Percentiles rank a stretch among this genome's conserved stretches.
Evolutionary conservation across 2,888 invertebrate species (phyloP).

Genomic region (Diabrotica balteata): DNA sequence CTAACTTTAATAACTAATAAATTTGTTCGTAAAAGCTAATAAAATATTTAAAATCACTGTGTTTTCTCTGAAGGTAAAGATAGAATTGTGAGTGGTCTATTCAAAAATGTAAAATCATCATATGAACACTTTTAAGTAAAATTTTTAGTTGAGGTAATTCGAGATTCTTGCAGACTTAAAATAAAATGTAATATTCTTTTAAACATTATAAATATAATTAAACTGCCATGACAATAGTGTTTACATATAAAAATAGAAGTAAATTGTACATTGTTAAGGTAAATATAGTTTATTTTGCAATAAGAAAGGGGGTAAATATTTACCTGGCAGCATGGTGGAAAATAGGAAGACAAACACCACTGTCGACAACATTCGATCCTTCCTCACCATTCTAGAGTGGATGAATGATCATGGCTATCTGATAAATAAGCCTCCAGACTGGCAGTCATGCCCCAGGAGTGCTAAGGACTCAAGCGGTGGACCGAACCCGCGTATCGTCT

Average conservation of each 20-base stretch:
- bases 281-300: too few species aligned
- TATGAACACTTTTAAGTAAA: too few species aligned
- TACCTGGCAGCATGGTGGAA: conserved; percentile 59
- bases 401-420: conserved; percentile 54
- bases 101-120: too few species aligned
- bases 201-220: not conserved
- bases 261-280: conserved; percentile 23
- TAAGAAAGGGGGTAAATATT: conserved; percentile 18
- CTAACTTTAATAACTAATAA: too few species aligned
- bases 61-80: too few species aligned
- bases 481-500: conserved; percentile 30
- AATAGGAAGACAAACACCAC: conserved; percentile 58
- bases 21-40: too few species aligned
- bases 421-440: conserved; percentile 55
- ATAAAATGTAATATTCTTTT: too few species aligned
- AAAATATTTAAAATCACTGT: too few species aligned
- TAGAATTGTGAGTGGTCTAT: too few species aligned
- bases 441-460: conserved; percentile 57
- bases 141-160: too few species aligned
- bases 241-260: not conserved
- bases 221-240: not conserved
- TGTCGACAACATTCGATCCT: conserved; percentile 55
- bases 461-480: conserved; percentile 42
- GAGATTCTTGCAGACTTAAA: too few species aligned
- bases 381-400: conserved; percentile 57